Conservation (phyloP, 2,797 vertebrate genomes). For the Pipistrellus pygmaeus region DNA sequence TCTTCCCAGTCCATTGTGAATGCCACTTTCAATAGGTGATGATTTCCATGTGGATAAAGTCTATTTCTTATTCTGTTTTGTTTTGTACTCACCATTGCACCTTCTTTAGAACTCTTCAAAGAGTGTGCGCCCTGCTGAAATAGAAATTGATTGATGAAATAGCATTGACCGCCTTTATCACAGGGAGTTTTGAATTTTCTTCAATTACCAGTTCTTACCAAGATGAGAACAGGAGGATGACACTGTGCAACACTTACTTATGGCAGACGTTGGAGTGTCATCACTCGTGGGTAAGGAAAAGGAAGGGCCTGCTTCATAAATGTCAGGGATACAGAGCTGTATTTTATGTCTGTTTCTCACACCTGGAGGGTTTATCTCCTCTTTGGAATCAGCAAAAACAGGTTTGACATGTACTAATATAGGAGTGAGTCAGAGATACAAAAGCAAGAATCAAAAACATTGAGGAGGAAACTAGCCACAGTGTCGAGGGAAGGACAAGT, state of each 20-base stretch:
- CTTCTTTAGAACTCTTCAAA: not conserved
- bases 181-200: not conserved
- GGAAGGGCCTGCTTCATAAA: not conserved
- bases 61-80: not conserved
- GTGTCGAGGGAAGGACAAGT: not conserved
- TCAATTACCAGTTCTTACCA: not conserved
- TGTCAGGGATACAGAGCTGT: not conserved
- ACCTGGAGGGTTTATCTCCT: not conserved
- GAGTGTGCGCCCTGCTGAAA: not conserved
- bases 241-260: not conserved
- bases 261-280: not conserved
- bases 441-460: not conserved
- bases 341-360: not conserved
- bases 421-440: not conserved
- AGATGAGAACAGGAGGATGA: not conserved
- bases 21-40: not conserved
- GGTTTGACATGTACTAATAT: not conserved
- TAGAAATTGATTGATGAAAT: not conserved
- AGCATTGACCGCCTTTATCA: not conserved
- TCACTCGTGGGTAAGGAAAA: not conserved
- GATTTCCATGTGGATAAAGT: not conserved
- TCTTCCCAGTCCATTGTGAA: not conserved
- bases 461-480: not conserved
- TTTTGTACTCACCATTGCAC: not conserved
- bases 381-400: constrained; percentile 8